Base-by-base conservation (phyloP, 1,140 invertebrate genomes). In the Pseudomyrmex cubaensis region DNA sequence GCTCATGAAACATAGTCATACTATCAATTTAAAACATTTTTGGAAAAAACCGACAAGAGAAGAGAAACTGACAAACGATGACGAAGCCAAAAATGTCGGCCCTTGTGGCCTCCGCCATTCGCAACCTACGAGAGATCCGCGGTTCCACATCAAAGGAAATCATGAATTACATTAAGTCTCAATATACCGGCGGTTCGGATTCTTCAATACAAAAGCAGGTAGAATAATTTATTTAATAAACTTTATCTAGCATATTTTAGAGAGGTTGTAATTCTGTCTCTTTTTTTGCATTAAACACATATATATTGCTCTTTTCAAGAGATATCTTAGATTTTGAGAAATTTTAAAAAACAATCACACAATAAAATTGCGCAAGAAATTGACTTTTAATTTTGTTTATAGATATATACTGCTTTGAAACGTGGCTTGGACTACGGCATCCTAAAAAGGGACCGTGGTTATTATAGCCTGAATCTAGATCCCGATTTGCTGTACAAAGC, bases 111-210 rank as follows among this genome's bases (percentile, higher is more conserved):
- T 90, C 88, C 8, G 93, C 93, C 0, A 92, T 94, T 59, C 86
- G 89, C 62, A 92, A 92, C 69, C 89, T 94, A 2, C 84, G 91
- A 2, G 92, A 93, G n/a, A 77, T 77, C 15, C 90, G 89, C 0
- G 94, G 94, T 5, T 94, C 94, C 2, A 93, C 92, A 3, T 78
- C 90, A 0, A 93, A 91, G 75, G 92, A 94, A 54, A 94, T 94
- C 62, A 89, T 93, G 83, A 93, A 87, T 82, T 94, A 92, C 46
- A 93, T 94, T 48, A 88, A 87, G 64, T 85, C 91, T 1, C 90
- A 93, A n/a, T 90, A 91, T 64, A 89, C 89, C 57, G 77, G 86
- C 0, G 22, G 13, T 2, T 72, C 86, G 10, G 92, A 92, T 8
- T 8, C 87, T 0, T 77, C 72, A 0, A 72, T 93, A 9, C 91